Base-by-base conservation (phyloP, 1,140 invertebrate genomes). In the Dysdera silvatica region DNA sequence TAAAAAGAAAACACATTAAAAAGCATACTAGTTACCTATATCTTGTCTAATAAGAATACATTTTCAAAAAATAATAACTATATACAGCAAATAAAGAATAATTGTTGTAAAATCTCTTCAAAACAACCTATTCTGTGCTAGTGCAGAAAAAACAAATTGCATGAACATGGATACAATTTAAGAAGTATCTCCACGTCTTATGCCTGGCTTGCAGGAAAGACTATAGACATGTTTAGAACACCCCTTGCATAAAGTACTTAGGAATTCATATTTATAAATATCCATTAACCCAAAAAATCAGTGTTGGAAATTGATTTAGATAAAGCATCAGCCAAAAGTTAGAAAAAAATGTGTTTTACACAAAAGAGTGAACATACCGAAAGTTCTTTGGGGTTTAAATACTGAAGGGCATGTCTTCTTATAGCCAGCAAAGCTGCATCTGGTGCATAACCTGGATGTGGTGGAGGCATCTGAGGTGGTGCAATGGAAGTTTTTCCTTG, bases 391-490 rank as follows among this genome's bases (percentile, higher is more conserved):
- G 87, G 85, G 77, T 90, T 91, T 61, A 91, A 85, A 74, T 89
- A 90, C 69, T 94, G 89, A 8, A 88, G 79, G 4, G 94, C 91
- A 74, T 97, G 92, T 69, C 93, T 82, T 73, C 93, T 90, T 45
- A 97, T 93, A 0, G 93, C 93, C 69, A 95, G 89, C 55, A 94
- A 82, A n/a, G 91, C 91, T 2, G 94, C 93, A 72, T 94, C 92
- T 6, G 81, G 79, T 20, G 82, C 80, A 70, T 83, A 84, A 28
- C 82, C 81, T 6, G 80, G 80, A 72, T 82, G 81, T 48, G 80
- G 77, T 24, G 80, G 74, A 28, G 78, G 76, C 40, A 75, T 69
- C 54, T 73, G 74, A 6, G 79, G 70, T n/a, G 65, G 54, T 29
- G 78, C 76, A 47, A 77, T 70, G 32, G 73, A 71, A 14, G 74